Percentiles rank a stretch among this genome's conserved stretches.
Conservation (phyloP, 1,140 invertebrate genomes). For the Cydia splendana region DNA sequence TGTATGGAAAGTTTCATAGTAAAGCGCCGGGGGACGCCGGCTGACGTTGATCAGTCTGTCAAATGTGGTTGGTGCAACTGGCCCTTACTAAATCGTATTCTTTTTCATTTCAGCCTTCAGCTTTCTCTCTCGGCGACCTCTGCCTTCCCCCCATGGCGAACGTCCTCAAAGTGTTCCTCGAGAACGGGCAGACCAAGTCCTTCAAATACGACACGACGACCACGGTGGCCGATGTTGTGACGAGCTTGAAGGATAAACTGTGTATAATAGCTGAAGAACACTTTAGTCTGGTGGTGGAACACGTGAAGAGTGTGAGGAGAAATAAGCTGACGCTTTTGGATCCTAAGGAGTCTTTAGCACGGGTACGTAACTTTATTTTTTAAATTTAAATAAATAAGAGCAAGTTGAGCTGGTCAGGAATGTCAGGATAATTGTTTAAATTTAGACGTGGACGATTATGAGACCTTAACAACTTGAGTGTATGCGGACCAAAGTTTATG, state of each 20-base stretch:
- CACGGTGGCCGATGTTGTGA: slow-evolving; percentile 92
- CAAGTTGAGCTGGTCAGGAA: no score
- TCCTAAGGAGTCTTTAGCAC: slow-evolving; percentile 87
- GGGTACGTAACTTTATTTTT: slow-evolving; percentile 27
- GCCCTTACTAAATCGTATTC: slow-evolving; percentile 33
- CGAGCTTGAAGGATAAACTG: slow-evolving; percentile 92
- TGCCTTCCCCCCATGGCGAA: slow-evolving; percentile 94
- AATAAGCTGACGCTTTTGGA: slow-evolving; percentile 92
- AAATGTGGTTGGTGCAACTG: no score
- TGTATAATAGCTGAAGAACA: slow-evolving; percentile 89
- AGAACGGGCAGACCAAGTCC: slow-evolving; percentile 97
- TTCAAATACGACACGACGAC: slow-evolving; percentile 96
- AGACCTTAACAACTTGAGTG: no score
- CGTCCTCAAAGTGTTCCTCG: slow-evolving; percentile 95
- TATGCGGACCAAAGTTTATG: no score
- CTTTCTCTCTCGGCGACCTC: slow-evolving; percentile 88
- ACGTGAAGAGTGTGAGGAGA: slow-evolving; percentile 91
- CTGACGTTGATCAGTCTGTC: no score
- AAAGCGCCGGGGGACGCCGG: no score
- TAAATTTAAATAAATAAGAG: no score
- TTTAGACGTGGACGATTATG: no score
- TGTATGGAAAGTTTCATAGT: no score
- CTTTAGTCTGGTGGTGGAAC: slow-evolving; percentile 94
- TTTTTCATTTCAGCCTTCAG: slow-evolving; percentile 84
- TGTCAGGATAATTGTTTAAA: no score